Evolutionary conservation across 2,797 vertebrate genomes (phyloP).

Genomic region (Lepilemur ruficaudatus): DNA sequence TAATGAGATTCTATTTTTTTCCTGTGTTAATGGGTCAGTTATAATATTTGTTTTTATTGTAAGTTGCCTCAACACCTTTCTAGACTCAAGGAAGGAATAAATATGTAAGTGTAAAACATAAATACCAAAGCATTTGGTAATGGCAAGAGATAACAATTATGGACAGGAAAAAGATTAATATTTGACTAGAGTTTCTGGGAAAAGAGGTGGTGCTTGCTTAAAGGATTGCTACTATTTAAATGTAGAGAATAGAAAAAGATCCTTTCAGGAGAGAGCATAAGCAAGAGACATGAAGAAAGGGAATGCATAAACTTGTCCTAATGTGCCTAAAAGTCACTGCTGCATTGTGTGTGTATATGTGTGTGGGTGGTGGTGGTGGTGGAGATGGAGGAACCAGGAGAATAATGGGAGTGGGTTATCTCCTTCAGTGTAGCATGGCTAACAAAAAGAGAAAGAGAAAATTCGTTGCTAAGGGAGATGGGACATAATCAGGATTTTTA

Average conservation of each 20-base stretch:
- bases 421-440: not conserved
- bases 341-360: too few species aligned
- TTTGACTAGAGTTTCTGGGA: not conserved
- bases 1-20: not conserved
- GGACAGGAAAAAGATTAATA: not conserved
- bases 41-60: not conserved
- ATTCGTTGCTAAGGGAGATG: not conserved
- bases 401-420: not conserved
- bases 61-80: not conserved
- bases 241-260: not conserved
- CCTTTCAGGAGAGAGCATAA: not conserved
- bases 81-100: not conserved
- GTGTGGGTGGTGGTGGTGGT: too few species aligned
- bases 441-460: not conserved
- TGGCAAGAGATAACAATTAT: not conserved
- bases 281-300: not conserved
- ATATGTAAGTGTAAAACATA: not conserved
- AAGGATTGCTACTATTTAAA: constrained; percentile 28
- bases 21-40: not conserved
- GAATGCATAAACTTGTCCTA: not conserved
- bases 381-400: not conserved
- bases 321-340: not conserved
- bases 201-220: not conserved
- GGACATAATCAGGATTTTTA: not conserved
- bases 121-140: not conserved